Base-by-base conservation (phyloP, 2,888 invertebrate species). In the Eupithecia subumbrata region DNA sequence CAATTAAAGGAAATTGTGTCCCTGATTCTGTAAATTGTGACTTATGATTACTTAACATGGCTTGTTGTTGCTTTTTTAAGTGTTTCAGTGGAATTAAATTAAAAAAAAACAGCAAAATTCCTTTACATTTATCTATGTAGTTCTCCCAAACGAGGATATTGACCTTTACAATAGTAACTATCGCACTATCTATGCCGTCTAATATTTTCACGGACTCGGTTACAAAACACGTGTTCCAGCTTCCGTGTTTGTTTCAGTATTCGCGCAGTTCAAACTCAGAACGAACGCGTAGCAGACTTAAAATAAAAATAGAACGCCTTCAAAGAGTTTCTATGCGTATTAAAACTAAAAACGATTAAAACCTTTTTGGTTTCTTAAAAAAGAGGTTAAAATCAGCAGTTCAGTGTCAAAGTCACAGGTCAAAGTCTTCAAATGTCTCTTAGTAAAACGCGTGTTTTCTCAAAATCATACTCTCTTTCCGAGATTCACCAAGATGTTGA, bases 161-260 rank as follows among this genome's bases (percentile, higher is more conserved):
- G 11, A 66, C 66, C n/a, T 5, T 11, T 67, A 22, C 12, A 11
- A 67, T 67, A 67, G 40, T 22, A 48, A 56, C 66, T 52, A 40
- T 68, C 52, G 43, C 18, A 25, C 12, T 43, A 43, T 43, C 43
- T 37, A 37, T 37, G 5, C 5, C 56, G 71, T 30, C 7, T 16
- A 2, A n/a, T 40, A 67, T 40, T 67, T 67, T 40, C 66, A 40
- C 37, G 18, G 66, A 11, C n/a, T 9, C 30, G 16, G 22, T 37
- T 70, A 63, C 43, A 16, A 34, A 64, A 63, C 60, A 40, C 76
- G 68, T 45, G 68, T n/a, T 34, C 37, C 7, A 40, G 71, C 43
- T 71, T 73, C 72, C 74, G 78, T 18, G 37, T 45, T 72, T 40
- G 60, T 72, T 74, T 78, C 74, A 78, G 78, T 78, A 14, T 72